Conservation (phyloP, 1,140 invertebrate species). For the Amphibalanus amphitrite region DNA sequence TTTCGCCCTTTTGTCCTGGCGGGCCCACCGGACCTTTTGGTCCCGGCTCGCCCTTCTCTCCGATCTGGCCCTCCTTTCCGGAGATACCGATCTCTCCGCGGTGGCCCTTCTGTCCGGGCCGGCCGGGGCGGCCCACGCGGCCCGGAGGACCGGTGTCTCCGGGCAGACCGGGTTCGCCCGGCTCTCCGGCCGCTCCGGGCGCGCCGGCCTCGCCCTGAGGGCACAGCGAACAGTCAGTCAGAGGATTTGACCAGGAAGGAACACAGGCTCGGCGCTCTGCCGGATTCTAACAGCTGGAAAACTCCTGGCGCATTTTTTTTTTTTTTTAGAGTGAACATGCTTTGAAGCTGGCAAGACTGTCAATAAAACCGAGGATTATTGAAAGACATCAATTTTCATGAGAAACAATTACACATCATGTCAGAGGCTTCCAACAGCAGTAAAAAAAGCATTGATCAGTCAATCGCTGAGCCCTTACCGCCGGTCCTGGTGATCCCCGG, state of each 20-base stretch:
- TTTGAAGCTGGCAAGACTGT: no score
- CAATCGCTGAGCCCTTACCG: constrained; percentile 24
- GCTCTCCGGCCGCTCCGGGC: constrained; percentile 32
- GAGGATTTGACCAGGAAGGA: no score
- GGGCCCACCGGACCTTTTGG: constrained; percentile 38
- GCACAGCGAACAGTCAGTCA: no score
- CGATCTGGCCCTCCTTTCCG: constrained; percentile 49
- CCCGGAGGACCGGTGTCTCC: constrained; percentile 43
- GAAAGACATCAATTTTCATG: no score
- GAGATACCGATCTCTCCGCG: constrained; percentile 45
- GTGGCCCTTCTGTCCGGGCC: constrained; percentile 50
- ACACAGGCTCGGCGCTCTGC: no score
- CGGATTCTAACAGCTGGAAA: no score
- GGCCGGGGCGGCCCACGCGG: constrained; percentile 47
- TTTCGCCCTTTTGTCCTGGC: constrained; percentile 44
- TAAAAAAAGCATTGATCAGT: no score
- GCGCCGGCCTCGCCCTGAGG: constrained; percentile 48
- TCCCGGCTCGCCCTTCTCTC: constrained; percentile 51
- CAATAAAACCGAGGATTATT: no score
- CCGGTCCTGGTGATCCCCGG: constrained; percentile 42
- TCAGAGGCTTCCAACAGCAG: no score
- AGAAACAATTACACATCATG: no score
- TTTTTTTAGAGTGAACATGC: no score
- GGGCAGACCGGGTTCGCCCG: constrained; percentile 38
- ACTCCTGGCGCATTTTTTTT: no score